These are phyloP conservation scores for Drosophila pseudotalamancana DNA, from an alignment of 2,888 invertebrate genomes.

Conservation along the genomic window DNA sequence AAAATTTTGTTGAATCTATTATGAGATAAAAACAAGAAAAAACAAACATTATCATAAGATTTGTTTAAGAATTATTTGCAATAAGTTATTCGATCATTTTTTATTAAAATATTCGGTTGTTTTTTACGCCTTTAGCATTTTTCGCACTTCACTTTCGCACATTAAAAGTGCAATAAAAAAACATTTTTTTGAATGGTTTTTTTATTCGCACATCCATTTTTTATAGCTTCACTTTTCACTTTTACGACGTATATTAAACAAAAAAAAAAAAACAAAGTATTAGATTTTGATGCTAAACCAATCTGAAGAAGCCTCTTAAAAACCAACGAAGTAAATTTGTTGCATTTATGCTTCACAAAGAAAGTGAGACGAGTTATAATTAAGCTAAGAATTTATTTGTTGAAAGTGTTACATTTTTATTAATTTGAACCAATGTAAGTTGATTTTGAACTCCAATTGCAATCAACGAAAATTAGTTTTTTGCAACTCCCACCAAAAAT, in stretches of 20 bases:
- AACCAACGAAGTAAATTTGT: too few species aligned
- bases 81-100: too few species aligned
- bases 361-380: too few species aligned
- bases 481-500: too few species aligned
- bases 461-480: too few species aligned
- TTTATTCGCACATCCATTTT: slow-evolving; percentile 56
- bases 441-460: too few species aligned
- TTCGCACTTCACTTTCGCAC: slow-evolving; percentile 57
- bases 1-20: slow-evolving; percentile 19
- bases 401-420: too few species aligned
- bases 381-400: too few species aligned
- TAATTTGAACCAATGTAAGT: too few species aligned
- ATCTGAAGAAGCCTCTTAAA: slow-evolving; percentile 5
- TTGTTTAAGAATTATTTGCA: neutral
- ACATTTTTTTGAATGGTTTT: slow-evolving; percentile 1
- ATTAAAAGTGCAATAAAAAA: slow-evolving; percentile 45
- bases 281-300: slow-evolving; percentile 5
- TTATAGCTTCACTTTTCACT: slow-evolving; percentile 51
- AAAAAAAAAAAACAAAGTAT: neutral
- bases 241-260: slow-evolving; percentile 18
- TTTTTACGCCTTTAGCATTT: slow-evolving; percentile 18
- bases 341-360: too few species aligned
- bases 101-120: neutral
- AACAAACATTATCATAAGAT: neutral
- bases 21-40: neutral